Conservation (phyloP, 2,113 vertebrate genomes). For the Manacus vitellinus region DNA sequence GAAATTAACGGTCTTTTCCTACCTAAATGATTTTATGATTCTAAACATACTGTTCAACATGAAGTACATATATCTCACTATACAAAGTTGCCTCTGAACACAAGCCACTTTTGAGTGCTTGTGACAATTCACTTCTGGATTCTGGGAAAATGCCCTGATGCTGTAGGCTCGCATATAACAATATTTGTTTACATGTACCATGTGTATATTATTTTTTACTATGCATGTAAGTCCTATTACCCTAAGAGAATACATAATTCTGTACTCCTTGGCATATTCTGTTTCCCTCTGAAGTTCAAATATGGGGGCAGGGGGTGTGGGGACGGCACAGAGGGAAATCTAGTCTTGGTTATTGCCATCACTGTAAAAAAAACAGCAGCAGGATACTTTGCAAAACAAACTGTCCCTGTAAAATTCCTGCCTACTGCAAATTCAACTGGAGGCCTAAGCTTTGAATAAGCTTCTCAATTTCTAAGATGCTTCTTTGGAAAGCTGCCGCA, state of each 20-base stretch:
- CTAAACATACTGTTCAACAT: neutral
- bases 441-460: neutral
- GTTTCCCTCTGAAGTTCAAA: neutral
- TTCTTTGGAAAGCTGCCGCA: neutral
- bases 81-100: neutral
- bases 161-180: neutral
- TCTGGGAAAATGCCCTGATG: neutral
- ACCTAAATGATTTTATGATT: neutral
- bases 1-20: neutral
- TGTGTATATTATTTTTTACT: neutral
- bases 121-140: neutral
- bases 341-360: neutral
- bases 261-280: neutral
- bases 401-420: slow-evolving; percentile 37
- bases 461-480: neutral
- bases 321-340: neutral
- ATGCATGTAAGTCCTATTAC: neutral
- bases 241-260: neutral
- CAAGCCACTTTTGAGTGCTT: neutral
- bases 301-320: rapidly evolving
- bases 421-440: neutral
- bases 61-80: neutral
- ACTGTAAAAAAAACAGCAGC: neutral
- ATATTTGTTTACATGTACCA: neutral
- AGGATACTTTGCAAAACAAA: slow-evolving; percentile 11